Evolutionary conservation across 2,888 invertebrate genomes (phyloP).

Genomic region (Microctonus hyperodae): DNA sequence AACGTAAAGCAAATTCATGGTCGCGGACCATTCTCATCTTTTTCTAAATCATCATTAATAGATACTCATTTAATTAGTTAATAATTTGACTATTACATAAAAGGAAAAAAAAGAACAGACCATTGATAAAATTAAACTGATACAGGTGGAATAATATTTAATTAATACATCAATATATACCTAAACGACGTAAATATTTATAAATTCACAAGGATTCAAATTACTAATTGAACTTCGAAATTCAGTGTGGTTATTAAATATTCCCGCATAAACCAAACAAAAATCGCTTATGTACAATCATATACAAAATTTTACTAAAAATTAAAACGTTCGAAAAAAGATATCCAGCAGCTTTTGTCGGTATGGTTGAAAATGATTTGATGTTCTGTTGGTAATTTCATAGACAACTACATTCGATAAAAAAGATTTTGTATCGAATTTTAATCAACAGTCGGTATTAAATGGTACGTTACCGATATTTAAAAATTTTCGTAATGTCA

Average conservation of each 20-base stretch:
- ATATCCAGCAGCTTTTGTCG: neutral
- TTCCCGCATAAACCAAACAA: too few species aligned
- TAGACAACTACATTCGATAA: neutral
- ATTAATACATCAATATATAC: neutral
- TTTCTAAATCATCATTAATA: constrained; percentile 2
- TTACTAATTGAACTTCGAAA: too few species aligned
- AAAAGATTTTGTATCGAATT: neutral
- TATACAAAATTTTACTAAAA: too few species aligned
- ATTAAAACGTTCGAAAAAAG: neutral
- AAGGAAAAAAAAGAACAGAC: neutral
- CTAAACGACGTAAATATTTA: neutral
- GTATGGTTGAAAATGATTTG: neutral
- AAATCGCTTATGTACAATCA: too few species aligned
- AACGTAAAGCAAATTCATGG: constrained; percentile 8
- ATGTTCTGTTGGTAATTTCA: neutral
- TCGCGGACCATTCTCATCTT: neutral
- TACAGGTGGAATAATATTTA: neutral
- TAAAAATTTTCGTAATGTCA: neutral
- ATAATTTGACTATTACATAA: neutral
- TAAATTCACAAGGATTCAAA: neutral
- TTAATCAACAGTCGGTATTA: neutral
- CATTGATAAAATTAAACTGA: neutral
- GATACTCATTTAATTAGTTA: neutral
- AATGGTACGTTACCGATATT: neutral
- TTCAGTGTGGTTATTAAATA: too few species aligned